A percentile compares a stretch with the other conserved stretches of the same genome.
phyloP scores from a whole-genome alignment of 2,797 vertebrate species.

The Epinephelus coioides region DNA sequence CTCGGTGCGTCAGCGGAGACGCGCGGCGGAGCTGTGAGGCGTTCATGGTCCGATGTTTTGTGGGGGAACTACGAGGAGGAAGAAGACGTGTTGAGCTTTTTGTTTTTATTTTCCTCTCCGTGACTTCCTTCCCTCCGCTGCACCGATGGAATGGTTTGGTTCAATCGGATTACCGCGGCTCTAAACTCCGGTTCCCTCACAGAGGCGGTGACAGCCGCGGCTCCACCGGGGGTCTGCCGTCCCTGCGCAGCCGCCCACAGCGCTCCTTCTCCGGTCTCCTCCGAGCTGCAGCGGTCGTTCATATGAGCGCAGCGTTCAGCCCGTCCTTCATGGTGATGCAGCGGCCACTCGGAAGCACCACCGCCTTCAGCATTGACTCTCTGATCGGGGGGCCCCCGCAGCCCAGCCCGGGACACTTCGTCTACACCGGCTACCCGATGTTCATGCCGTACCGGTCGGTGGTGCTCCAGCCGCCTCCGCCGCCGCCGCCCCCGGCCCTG shows the following conservation, averaged over 20 bases:
- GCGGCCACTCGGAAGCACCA: conserved; percentile 95
- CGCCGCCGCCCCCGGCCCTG: conserved; percentile 87
- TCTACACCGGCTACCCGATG: conserved; percentile 97
- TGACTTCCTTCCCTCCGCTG: background rate
- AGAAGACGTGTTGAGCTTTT: background rate
- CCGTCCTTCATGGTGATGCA: conserved; percentile 97
- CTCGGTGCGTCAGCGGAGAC: conserved; percentile 23
- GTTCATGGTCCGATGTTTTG: background rate
- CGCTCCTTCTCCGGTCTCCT: conserved; percentile 31
- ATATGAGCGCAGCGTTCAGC: conserved; percentile 93
- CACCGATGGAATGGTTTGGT: conserved; percentile 55
- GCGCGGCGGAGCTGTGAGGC: conserved; percentile 4
- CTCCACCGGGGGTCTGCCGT: conserved; percentile 37
- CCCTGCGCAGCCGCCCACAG: conserved; percentile 24
- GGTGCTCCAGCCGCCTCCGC: conserved; percentile 93
- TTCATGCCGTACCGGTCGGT: conserved; percentile 97
- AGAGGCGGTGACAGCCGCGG: conserved; percentile 35
- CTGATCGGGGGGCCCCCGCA: conserved; percentile 94
- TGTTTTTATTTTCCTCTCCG: background rate
- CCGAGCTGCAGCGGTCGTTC: conserved; percentile 60
- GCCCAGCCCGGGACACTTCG: conserved; percentile 93
- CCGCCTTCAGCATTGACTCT: conserved; percentile 98
- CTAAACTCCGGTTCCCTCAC: conserved; percentile 23
- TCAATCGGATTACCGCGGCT: conserved; percentile 52
- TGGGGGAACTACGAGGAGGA: background rate